phyloP scores from a whole-genome alignment of 1,140 invertebrate species.

The Zaprionus inermis region DNA sequence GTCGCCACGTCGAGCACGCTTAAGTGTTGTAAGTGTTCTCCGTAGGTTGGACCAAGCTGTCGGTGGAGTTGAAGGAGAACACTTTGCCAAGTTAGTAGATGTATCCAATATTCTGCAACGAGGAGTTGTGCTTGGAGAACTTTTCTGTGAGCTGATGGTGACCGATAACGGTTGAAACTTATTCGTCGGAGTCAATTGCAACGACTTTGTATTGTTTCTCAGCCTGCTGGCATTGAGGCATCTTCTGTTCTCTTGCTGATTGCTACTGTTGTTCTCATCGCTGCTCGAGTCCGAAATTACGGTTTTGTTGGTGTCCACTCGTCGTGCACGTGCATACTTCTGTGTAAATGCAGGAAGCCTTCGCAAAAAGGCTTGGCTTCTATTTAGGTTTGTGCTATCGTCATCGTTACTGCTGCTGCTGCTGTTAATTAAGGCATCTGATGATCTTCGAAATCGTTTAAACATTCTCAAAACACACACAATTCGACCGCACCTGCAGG shows the following conservation, averaged over 20 bases:
- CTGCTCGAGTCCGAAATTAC: slow-evolving; percentile 33
- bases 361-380: neutral
- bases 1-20: neutral
- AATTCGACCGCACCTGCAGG: neutral
- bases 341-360: slow-evolving; percentile 1
- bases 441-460: slow-evolving; percentile 24
- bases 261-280: slow-evolving; percentile 7
- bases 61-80: neutral
- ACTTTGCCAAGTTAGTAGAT: neutral
- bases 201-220: neutral
- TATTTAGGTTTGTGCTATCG: neutral
- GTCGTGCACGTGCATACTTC: slow-evolving; percentile 17
- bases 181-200: slow-evolving; percentile 9
- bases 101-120: neutral
- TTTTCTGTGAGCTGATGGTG: neutral
- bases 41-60: slow-evolving; percentile 9
- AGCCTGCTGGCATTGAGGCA: neutral
- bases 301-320: neutral
- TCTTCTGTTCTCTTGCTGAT: slow-evolving; percentile 21
- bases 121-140: neutral
- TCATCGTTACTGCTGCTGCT: slow-evolving; percentile 29
- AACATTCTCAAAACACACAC: slow-evolving; percentile 15
- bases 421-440: neutral
- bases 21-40: neutral
- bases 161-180: slow-evolving; percentile 26